Base-by-base conservation (phyloP, 2,797 vertebrate genomes). In the Pogonophryne albipinna region DNA sequence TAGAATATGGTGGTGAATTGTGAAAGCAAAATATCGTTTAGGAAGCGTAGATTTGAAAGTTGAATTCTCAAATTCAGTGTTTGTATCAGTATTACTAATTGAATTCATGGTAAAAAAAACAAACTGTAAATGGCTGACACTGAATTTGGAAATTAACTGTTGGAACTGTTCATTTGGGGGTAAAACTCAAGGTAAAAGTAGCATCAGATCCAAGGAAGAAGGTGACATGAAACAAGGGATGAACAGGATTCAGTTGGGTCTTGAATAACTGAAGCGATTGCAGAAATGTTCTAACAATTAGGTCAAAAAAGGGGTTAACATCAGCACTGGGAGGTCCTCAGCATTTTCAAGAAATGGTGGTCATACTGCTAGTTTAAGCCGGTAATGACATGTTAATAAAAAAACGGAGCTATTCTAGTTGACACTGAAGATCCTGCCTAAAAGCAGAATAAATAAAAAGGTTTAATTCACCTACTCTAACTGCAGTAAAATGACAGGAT, bases 141-240 rank as follows among this genome's bases (percentile, higher is more conserved):
- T 63, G 8, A 66, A 49, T 85, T 79, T 65, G 65, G 58, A 84
- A 76, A 64, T 0, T 72, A 84, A 78, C 63, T 15, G 42, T 60
- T 65, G 0, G 23, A 50, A 27, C 27, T 27, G 27, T 46, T 57
- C 0, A 65, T 14, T 10, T 38, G 3, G 14, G 17, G n/a, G 4
- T 50, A 38, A 69, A 62, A 59, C 45, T 59, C n/a, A 44, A 11
- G n/a, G 12, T 52, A 50, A 34, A 70, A 52, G 8, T 49, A 51
- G 10, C 1, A 73, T 44, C 7, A 46, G 7, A 52, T 47, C 10
- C 15, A 50, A n/a, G 51, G 50, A 76, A 17, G 49, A 74, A 38
- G n/a, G 31, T 42, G 10, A 58, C n/a, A 61, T 23, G 66, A 58
- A 70, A 61, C 49, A 42, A 31, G 34, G 31, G 46, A 38, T 50